These are phyloP conservation scores for Nipponacmea schrenckii DNA, from an alignment of 2,888 invertebrate genomes.

Conservation along the genomic window DNA sequence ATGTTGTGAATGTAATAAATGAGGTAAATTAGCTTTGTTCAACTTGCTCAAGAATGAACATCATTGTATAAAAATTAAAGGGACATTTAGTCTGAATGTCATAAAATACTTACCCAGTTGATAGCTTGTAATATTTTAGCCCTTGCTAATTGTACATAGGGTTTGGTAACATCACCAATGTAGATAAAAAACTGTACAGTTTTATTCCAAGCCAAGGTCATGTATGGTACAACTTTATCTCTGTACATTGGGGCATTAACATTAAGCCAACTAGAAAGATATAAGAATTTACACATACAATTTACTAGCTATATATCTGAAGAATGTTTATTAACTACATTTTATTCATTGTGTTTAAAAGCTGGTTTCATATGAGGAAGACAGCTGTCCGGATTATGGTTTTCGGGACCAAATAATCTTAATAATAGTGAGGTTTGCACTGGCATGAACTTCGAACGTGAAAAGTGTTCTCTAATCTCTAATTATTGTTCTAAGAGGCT, in stretches of 20 bases:
- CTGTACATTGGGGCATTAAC: constrained; percentile 60
- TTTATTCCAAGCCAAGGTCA: constrained; percentile 45
- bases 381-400: no score
- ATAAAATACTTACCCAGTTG: constrained; percentile 35
- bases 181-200: constrained; percentile 39
- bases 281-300: not conserved
- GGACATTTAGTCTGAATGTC: no score
- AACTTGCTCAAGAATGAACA: constrained; percentile 10
- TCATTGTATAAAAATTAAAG: constrained; percentile 7
- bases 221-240: constrained; percentile 56
- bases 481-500: no score
- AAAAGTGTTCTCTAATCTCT: no score
- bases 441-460: no score
- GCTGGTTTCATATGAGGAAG: no score
- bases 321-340: no score
- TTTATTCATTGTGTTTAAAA: no score
- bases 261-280: constrained; percentile 58
- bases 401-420: no score
- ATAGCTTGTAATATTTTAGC: constrained; percentile 35
- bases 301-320: no score
- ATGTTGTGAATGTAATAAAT: no score
- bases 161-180: constrained; percentile 48
- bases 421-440: no score
- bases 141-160: constrained; percentile 46
- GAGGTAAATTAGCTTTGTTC: not conserved